Percentiles rank a stretch among this genome's conserved stretches.
phyloP scores from a whole-genome alignment of 1,140 invertebrate species.

The Lineus longissimus region DNA sequence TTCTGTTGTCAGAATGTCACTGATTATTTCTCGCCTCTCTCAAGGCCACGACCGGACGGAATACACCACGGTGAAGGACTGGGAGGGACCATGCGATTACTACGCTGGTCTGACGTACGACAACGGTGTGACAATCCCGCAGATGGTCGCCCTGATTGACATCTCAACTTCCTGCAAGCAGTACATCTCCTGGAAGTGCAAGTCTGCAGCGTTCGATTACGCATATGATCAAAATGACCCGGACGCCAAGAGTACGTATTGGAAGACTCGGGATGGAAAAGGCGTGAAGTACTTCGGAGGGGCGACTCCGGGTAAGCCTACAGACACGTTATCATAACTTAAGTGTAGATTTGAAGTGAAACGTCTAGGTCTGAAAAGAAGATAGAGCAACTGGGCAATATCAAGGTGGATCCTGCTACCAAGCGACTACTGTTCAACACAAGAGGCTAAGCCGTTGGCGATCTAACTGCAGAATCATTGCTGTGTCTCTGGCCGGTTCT shows the following conservation, averaged over 20 bases:
- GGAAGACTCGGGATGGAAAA: constrained; percentile 23
- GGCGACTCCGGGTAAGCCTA: constrained; percentile 20
- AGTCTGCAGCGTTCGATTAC: constrained; percentile 36
- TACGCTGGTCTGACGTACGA: constrained; percentile 19
- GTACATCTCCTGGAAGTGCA: constrained; percentile 39
- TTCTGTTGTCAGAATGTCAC: too few species aligned
- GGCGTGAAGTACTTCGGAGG: constrained; percentile 36
- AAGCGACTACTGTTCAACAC: too few species aligned
- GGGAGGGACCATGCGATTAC: constrained; percentile 33
- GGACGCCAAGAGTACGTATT: constrained; percentile 30
- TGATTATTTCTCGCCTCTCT: neutral
- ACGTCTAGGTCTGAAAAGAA: too few species aligned
- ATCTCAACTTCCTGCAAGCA: constrained; percentile 31
- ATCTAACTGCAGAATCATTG: too few species aligned
- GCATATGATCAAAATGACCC: constrained; percentile 16
- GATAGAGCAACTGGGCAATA: too few species aligned
- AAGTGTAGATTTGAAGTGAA: too few species aligned
- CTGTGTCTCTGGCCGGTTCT: too few species aligned
- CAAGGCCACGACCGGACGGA: constrained; percentile 33
- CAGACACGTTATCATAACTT: too few species aligned
- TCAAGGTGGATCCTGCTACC: too few species aligned
- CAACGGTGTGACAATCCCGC: constrained; percentile 24
- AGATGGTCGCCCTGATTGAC: constrained; percentile 29
- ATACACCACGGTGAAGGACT: constrained; percentile 25
- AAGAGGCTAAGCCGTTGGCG: too few species aligned